Evolutionary conservation across 2,113 vertebrate genomes (phyloP).

Genomic region (Podarcis raffonei): DNA sequence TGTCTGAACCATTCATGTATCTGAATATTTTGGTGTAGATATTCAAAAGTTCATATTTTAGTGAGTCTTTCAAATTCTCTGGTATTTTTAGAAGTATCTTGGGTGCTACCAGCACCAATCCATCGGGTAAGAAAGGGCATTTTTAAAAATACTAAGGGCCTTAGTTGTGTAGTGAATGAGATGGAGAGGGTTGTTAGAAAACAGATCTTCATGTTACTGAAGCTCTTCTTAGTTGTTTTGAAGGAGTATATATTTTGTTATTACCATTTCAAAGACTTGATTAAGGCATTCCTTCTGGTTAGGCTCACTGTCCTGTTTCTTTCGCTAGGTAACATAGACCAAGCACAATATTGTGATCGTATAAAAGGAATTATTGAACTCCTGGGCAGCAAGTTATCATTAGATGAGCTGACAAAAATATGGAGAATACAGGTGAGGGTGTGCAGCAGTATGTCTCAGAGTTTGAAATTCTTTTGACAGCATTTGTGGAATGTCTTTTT

Average conservation of each 20-base stretch:
- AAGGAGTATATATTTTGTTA: background rate
- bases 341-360: slow-evolving; percentile 98
- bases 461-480: background rate
- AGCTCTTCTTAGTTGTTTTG: background rate
- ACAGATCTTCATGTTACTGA: background rate
- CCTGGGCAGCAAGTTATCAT: slow-evolving; percentile 94
- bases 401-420: slow-evolving; percentile 97
- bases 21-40: background rate
- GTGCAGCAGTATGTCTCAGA: background rate
- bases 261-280: too few species aligned
- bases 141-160: background rate
- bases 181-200: background rate
- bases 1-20: background rate
- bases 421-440: slow-evolving; percentile 95
- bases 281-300: background rate
- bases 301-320: slow-evolving; percentile 21
- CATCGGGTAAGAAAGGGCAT: background rate
- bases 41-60: background rate
- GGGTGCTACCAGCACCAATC: background rate
- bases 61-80: background rate
- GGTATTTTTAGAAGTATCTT: background rate
- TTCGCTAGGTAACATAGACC: slow-evolving; percentile 94
- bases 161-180: background rate
- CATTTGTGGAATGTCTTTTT: background rate
- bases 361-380: slow-evolving; percentile 99